A percentile compares a stretch with the other conserved stretches of the same genome.
Conservation (phyloP, 2,113 vertebrate species). For the Channa argus region DNA sequence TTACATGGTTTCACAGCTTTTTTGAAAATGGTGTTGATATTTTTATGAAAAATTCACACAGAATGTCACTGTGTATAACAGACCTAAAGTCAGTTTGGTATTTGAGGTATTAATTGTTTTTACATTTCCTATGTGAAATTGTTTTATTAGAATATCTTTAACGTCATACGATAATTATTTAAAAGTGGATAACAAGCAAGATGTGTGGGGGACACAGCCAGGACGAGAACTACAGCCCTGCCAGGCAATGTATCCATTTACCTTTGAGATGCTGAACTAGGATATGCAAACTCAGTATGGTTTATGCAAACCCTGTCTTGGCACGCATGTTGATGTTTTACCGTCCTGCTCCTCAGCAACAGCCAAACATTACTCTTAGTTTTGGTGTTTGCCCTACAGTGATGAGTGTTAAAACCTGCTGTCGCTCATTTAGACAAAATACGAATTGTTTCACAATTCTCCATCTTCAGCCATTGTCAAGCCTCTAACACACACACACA, state of each 20-base stretch:
- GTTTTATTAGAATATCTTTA: no score
- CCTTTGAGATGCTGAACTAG: constrained; percentile 33
- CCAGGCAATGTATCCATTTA: constrained; percentile 42
- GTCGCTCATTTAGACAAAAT: background rate
- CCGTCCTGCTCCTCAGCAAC: constrained; percentile 40
- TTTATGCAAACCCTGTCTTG: constrained; percentile 66
- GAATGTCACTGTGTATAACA: no score
- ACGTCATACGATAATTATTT: no score
- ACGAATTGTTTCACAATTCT: background rate
- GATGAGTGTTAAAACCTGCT: background rate
- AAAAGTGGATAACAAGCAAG: no score
- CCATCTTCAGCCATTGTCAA: background rate
- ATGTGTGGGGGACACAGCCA: background rate
- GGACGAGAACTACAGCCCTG: constrained; percentile 27
- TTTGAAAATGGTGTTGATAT: no score
- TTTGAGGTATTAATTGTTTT: no score
- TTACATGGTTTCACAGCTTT: no score
- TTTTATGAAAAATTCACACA: no score
- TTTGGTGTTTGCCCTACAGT: constrained; percentile 3
- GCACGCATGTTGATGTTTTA: constrained; percentile 37
- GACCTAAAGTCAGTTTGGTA: no score
- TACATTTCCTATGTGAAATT: no score
- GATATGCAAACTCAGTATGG: constrained; percentile 69
- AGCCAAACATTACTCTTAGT: constrained; percentile 37
- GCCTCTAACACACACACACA: background rate